Base-by-base conservation (phyloP, 2,888 invertebrate species). In the Volucella zonaria region DNA sequence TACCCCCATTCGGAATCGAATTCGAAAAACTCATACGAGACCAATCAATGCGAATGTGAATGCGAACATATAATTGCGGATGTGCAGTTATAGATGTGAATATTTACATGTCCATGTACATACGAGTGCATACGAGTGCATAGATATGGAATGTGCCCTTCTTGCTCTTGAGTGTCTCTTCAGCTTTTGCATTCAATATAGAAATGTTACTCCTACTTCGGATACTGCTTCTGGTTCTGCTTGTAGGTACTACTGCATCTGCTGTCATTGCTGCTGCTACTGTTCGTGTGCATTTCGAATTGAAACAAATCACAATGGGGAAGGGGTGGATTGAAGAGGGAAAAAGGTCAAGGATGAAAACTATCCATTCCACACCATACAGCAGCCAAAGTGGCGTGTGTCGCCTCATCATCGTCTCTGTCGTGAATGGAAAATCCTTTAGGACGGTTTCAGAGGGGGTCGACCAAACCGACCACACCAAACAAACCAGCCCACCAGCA, bases 311-410 rank as follows among this genome's bases (percentile, higher is more conserved):
- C 68, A 78, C 77, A 77, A 82, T 73, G 66, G 71, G 31, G 31
- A 6, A 31, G 31, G 31, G 31, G 31, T 31, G 31, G 2, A 31
- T 31, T 31, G 4, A 6, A 78, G 64, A 58, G 45, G 62, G 66
- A 51, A 79, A 82, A 82, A 82, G 82, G 78, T 82, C 82, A 82
- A 82, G 82, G 82, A 79, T 82, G 82, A 78, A 52, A 18, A 38
- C 42, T n/a, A 49, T 42, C 54, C 43, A 58, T 18, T 18, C 56
- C 70, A 70, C 38, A 42, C 62, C 56, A 56, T 45, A 42, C 52
- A 75, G 47, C 70, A 68, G 77, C 40, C 61, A 54, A 23, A 62
- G 18, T 77, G 70, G 70, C 58, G 77, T 67, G 73, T 78, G 78
- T 78, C 61, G 49, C 31, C 31, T 47, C 38, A 54, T 47, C 56